phyloP scores from a whole-genome alignment of 2,797 vertebrate genomes.

The Takifugu rubripes region DNA sequence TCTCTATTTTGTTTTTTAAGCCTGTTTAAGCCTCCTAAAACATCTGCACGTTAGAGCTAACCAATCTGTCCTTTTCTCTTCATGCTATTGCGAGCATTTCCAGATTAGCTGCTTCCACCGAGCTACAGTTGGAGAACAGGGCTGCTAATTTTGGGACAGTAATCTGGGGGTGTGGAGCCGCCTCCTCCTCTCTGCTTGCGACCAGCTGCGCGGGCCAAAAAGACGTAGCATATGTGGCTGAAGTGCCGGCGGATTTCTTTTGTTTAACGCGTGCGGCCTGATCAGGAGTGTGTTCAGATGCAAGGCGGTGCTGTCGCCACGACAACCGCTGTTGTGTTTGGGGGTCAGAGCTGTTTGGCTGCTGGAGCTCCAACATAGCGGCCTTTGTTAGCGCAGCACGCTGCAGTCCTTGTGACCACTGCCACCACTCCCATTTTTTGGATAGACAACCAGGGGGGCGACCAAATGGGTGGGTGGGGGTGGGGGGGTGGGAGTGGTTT shows the following conservation, averaged over 20 bases:
- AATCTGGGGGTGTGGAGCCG: not conserved
- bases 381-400: conserved; percentile 74
- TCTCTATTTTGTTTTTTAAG: too few species aligned
- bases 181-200: not conserved
- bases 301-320: conserved; percentile 19
- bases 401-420: conserved; percentile 70
- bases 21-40: too few species aligned
- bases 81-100: too few species aligned
- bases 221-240: not conserved
- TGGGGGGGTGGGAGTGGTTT: conserved; percentile 6
- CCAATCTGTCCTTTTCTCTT: too few species aligned
- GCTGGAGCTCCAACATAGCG: conserved; percentile 62
- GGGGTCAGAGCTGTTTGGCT: conserved; percentile 24
- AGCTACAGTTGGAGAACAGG: too few species aligned
- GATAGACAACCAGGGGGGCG: conserved; percentile 41
- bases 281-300: not conserved
- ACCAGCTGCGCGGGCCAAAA: too few species aligned
- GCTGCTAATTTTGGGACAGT: too few species aligned
- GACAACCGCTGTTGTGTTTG: conserved; percentile 42
- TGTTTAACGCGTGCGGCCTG: not conserved
- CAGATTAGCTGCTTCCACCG: too few species aligned
- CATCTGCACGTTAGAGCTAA: too few species aligned
- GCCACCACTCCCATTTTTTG: conserved; percentile 56
- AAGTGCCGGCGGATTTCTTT: not conserved
- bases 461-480: conserved; percentile 13